These are phyloP conservation scores for Pseudomyrmex sp. DNA, from an alignment of 1,140 invertebrate species.

Conservation along the genomic window DNA sequence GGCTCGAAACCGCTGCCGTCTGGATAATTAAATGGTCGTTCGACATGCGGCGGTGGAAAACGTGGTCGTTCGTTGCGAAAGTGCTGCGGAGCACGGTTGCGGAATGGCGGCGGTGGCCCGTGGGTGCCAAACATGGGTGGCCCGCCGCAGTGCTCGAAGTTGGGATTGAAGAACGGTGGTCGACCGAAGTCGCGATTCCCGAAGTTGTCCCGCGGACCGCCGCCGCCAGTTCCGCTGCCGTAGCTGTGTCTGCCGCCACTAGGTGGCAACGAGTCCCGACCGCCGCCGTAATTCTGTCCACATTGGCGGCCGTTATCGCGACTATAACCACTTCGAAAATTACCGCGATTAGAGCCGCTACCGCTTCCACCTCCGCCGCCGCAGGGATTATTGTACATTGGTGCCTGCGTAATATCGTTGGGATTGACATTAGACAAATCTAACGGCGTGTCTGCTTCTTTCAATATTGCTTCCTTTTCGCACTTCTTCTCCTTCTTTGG, in stretches of 20 bases:
- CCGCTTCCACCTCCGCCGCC: slow-evolving; percentile 80
- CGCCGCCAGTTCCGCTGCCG: slow-evolving; percentile 47
- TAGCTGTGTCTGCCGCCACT: slow-evolving; percentile 78
- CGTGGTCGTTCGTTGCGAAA: slow-evolving; percentile 77
- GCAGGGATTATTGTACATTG: slow-evolving; percentile 86
- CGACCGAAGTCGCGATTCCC: slow-evolving; percentile 77
- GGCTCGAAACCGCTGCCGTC: slow-evolving; percentile 57
- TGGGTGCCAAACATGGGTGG: slow-evolving; percentile 75
- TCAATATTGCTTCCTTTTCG: neutral
- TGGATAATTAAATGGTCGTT: slow-evolving; percentile 66
- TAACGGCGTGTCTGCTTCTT: slow-evolving; percentile 70
- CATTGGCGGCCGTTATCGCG: slow-evolving; percentile 79
- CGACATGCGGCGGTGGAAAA: slow-evolving; percentile 67
- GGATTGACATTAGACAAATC: slow-evolving; percentile 78
- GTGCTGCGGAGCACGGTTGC: slow-evolving; percentile 80
- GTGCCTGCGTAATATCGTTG: slow-evolving; percentile 85
- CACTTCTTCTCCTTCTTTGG: slow-evolving; percentile 68
- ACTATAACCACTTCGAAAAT: slow-evolving; percentile 79
- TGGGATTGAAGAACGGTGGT: slow-evolving; percentile 75
- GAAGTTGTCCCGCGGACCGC: slow-evolving; percentile 74
- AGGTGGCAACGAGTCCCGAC: slow-evolving; percentile 72
- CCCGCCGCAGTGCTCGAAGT: slow-evolving; percentile 78
- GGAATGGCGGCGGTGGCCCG: slow-evolving; percentile 79
- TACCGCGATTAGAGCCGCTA: slow-evolving; percentile 77
- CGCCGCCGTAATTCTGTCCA: slow-evolving; percentile 71